A percentile compares a stretch with the other conserved stretches of the same genome.
Conservation (phyloP, 2,113 vertebrate genomes). For the Petaurus breviceps region DNA sequence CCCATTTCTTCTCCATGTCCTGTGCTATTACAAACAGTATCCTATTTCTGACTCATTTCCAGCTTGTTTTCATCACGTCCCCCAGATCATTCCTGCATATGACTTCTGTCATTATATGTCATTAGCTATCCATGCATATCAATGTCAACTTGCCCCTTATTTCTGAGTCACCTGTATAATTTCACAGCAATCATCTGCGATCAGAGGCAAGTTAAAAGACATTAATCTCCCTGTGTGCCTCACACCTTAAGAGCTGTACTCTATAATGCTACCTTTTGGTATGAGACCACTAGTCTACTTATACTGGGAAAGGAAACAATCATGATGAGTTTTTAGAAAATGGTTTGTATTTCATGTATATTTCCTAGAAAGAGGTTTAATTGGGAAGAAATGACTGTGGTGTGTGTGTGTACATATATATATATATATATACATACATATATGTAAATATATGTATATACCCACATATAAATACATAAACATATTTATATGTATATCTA, state of each 20-base stretch:
- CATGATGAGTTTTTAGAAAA: background rate
- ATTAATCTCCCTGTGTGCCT: background rate
- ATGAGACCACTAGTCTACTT: background rate
- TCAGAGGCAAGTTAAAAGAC: background rate
- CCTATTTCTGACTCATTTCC: background rate
- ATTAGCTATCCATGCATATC: background rate
- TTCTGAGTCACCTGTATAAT: background rate
- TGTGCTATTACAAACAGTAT: accelerated
- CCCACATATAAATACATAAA: no score
- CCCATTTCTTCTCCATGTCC: no score
- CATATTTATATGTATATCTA: no score
- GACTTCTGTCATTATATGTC: background rate
- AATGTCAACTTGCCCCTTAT: background rate
- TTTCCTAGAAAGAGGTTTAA: no score
- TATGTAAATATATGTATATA: no score
- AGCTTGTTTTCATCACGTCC: background rate
- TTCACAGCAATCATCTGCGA: no score
- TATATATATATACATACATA: no score
- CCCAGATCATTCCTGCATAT: background rate
- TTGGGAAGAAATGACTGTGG: no score
- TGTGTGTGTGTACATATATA: no score
- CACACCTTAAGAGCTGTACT: background rate
- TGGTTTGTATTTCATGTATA: background rate
- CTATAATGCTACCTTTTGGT: background rate
- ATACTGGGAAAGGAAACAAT: background rate